Conservation (phyloP, 2,113 vertebrate genomes). For the Galemys pyrenaicus region DNA sequence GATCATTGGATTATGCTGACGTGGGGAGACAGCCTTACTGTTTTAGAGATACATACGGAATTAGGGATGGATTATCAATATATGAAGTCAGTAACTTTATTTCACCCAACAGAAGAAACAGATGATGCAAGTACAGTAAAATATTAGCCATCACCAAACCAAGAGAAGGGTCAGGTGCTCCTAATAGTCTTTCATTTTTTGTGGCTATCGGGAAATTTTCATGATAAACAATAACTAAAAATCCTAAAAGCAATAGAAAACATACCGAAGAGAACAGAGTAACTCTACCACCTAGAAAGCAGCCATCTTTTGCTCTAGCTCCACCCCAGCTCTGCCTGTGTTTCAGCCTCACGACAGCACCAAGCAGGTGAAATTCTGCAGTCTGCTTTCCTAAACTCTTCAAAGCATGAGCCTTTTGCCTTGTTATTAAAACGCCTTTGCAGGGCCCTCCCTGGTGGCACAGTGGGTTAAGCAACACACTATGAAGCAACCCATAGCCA, state of each 20-base stretch:
- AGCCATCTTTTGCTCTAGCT: background rate
- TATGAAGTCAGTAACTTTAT: background rate
- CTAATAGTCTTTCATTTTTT: background rate
- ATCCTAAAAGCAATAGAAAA: constrained; percentile 5
- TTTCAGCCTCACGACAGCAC: background rate
- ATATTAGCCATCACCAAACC: background rate
- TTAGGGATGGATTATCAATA: background rate
- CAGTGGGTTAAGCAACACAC: no score
- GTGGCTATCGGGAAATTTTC: background rate
- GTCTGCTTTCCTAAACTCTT: background rate
- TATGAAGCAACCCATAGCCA: no score
- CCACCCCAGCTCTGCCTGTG: background rate
- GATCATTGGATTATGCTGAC: background rate
- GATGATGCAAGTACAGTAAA: background rate
- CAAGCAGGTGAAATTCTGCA: background rate
- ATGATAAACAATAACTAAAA: constrained; percentile 42
- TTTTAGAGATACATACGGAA: background rate
- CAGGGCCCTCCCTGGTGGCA: no score
- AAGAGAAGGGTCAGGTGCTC: background rate
- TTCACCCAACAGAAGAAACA: background rate
- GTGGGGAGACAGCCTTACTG: background rate
- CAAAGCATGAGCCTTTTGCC: background rate
- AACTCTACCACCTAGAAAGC: background rate
- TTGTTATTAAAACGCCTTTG: background rate
- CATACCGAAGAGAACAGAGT: background rate